A percentile compares a stretch with the other conserved stretches of the same genome.
These are phyloP conservation scores for Coptodon rendalli DNA, from an alignment of 2,113 vertebrate genomes.

Conservation along the genomic window DNA sequence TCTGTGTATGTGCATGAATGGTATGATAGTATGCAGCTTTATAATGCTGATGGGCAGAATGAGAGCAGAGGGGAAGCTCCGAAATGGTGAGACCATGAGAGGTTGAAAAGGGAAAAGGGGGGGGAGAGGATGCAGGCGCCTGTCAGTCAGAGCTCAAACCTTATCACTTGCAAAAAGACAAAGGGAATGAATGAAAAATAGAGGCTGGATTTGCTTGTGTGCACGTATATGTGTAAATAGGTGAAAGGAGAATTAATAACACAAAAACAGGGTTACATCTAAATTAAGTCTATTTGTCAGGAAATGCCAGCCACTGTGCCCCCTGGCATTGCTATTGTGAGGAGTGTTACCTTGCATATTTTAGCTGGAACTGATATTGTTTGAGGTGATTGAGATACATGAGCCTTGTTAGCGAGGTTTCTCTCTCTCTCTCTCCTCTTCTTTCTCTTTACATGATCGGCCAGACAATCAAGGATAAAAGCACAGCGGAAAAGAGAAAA, in stretches of 20 bases:
- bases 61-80: conserved; percentile 51
- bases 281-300: conserved; percentile 52
- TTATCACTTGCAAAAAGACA: conserved; percentile 35
- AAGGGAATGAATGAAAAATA: neutral
- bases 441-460: conserved; percentile 4
- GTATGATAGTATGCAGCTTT: conserved; percentile 38
- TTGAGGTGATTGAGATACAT: conserved; percentile 28
- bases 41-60: conserved; percentile 70
- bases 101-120: neutral
- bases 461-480: neutral
- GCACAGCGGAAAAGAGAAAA: conserved; percentile 8
- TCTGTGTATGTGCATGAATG: neutral
- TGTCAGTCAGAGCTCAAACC: conserved; percentile 38
- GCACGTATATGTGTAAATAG: neutral
- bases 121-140: conserved; percentile 6
- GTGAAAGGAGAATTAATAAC: conserved; percentile 32
- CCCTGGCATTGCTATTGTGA: conserved; percentile 17
- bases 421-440: neutral
- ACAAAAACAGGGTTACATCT: conserved; percentile 16
- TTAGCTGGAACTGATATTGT: conserved; percentile 36
- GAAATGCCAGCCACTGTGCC: conserved; percentile 32
- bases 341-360: conserved; percentile 13
- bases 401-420: conserved; percentile 26
- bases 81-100: conserved; percentile 37
- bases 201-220: neutral